A percentile compares a stretch with the other conserved stretches of the same genome.
Conservation (phyloP, 30 jellyfish, hydroid and myxozoan genomes). For the Mastigias papua region DNA sequence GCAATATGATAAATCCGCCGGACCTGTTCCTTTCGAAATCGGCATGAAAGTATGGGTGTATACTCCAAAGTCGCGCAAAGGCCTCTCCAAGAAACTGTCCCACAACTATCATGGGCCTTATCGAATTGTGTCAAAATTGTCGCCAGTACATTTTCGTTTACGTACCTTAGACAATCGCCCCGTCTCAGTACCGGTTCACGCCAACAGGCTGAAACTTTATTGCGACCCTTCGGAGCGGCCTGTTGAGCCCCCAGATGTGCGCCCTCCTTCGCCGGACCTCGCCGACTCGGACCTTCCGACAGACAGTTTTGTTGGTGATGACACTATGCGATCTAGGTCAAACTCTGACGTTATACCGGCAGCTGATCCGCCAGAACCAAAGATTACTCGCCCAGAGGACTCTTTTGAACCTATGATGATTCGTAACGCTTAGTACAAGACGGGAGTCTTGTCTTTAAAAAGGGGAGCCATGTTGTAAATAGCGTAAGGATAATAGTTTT, state of each 20-base stretch:
- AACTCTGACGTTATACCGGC: neutral
- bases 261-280: neutral
- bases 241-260: neutral
- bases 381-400: neutral
- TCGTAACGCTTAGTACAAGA: neutral
- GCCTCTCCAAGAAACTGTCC: slow-evolving; percentile 42
- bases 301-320: neutral
- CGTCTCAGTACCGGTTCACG: slow-evolving; percentile 41
- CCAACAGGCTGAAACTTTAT: slow-evolving; percentile 23
- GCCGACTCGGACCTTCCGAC: slow-evolving; percentile 1
- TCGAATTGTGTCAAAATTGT: slow-evolving; percentile 25
- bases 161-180: slow-evolving; percentile 26
- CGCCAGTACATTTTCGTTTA: slow-evolving; percentile 39
- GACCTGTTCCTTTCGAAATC: slow-evolving; percentile 33
- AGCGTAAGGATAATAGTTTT: neutral
- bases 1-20: slow-evolving; percentile 24
- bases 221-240: slow-evolving; percentile 44
- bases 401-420: neutral
- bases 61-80: slow-evolving; percentile 50
- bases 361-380: neutral
- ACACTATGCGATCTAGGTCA: neutral
- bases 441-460: neutral
- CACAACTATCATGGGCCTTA: slow-evolving; percentile 61
- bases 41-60: slow-evolving; percentile 60
- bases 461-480: neutral